These are phyloP conservation scores for Tethya wilhelma DNA, from an alignment of 37 sponge, comb jelly and placozoan genomes.

Conservation along the genomic window DNA sequence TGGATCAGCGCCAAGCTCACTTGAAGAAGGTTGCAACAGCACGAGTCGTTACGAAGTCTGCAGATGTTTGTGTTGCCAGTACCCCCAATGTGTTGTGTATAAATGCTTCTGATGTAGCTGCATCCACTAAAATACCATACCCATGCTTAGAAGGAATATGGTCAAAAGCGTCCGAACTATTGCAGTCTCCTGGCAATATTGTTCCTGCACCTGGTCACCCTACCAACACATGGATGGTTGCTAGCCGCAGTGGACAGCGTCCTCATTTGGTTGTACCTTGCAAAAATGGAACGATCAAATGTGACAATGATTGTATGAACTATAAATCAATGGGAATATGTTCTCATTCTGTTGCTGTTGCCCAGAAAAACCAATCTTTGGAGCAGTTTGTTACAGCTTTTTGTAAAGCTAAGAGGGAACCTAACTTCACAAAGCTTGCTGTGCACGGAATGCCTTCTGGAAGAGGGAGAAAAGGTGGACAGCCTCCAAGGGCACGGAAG, in stretches of 20 bases:
- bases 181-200: neutral
- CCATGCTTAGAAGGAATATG: slow-evolving; percentile 34
- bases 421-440: slow-evolving; percentile 6
- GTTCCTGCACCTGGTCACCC: slow-evolving; percentile 27
- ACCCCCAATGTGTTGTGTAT: neutral
- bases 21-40: slow-evolving; percentile 13
- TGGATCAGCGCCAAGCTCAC: slow-evolving; percentile 1
- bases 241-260: slow-evolving; percentile 22
- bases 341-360: slow-evolving; percentile 28
- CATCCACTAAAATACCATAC: neutral
- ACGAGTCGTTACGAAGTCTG: neutral
- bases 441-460: slow-evolving; percentile 18
- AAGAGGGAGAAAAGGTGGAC: slow-evolving; percentile 16
- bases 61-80: neutral
- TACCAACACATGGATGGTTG: slow-evolving; percentile 12
- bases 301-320: slow-evolving; percentile 23
- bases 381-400: slow-evolving; percentile 1
- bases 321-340: slow-evolving; percentile 25
- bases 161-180: slow-evolving; percentile 31
- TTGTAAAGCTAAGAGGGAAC: neutral
- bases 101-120: neutral
- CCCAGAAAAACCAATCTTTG: neutral
- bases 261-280: slow-evolving; percentile 25
- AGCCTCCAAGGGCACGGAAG: slow-evolving; percentile 3
- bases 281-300: slow-evolving; percentile 15